These are phyloP conservation scores for Aethes cnicana DNA, from an alignment of 2,888 invertebrate genomes.

Conservation along the genomic window DNA sequence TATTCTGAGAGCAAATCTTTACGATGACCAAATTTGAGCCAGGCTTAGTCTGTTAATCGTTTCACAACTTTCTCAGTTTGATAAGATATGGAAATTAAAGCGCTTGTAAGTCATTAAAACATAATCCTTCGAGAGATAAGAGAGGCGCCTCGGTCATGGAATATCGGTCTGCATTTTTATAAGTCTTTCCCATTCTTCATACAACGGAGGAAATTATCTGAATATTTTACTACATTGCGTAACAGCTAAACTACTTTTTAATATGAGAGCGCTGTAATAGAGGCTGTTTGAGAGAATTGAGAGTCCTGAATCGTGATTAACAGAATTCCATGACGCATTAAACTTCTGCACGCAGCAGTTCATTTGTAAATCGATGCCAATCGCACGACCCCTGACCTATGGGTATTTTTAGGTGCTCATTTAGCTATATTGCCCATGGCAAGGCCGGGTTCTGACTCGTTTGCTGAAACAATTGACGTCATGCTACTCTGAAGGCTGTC, in stretches of 20 bases:
- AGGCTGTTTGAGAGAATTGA: conserved; percentile 2
- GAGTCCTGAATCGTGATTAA: conserved; percentile 18
- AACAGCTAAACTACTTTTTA: too few species aligned
- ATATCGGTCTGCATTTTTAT: too few species aligned
- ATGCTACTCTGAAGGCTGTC: conserved; percentile 61
- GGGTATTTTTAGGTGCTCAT: conserved; percentile 69
- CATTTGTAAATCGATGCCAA: conserved; percentile 37
- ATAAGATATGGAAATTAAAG: conserved; percentile 38
- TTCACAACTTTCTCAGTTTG: not conserved
- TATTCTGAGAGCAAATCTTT: too few species aligned
- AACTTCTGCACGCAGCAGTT: conserved; percentile 24
- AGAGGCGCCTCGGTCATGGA: conserved; percentile 38
- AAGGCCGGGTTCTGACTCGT: conserved; percentile 66
- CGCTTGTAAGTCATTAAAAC: conserved; percentile 31
- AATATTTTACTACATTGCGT: too few species aligned
- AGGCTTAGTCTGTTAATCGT: too few species aligned
- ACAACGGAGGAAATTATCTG: too few species aligned
- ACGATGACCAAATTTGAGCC: too few species aligned
- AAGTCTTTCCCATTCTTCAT: too few species aligned
- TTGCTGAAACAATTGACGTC: conserved; percentile 80
- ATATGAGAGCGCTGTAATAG: too few species aligned
- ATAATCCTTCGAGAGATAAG: conserved; percentile 43
- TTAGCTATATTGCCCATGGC: conserved; percentile 53
- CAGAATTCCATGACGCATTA: conserved; percentile 9
- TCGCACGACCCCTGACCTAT: conserved; percentile 69